Percentiles rank a stretch among this genome's conserved stretches.
phyloP scores from a whole-genome alignment of 2,797 vertebrate genomes.

The Poeciliopsis presidionis region DNA sequence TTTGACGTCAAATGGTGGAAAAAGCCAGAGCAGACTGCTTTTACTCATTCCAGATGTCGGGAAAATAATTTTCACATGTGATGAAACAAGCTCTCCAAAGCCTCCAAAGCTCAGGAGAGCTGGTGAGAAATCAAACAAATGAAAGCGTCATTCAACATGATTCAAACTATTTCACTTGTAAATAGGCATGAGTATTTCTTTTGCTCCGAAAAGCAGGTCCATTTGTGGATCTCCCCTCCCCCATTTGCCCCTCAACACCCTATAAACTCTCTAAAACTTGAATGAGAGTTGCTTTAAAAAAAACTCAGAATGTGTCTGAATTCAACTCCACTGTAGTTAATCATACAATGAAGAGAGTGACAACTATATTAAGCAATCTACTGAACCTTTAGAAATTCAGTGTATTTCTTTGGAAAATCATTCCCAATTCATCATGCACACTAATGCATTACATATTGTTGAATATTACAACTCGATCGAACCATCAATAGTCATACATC shows the following conservation, averaged over 20 bases:
- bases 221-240: background rate
- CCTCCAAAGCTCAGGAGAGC: background rate
- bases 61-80: background rate
- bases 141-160: background rate
- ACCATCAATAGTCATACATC: background rate
- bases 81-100: conserved; percentile 16
- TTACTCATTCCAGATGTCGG: conserved; percentile 65
- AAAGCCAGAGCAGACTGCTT: conserved; percentile 15
- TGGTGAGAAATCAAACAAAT: conserved; percentile 5
- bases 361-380: background rate
- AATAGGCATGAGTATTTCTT: conserved; percentile 27
- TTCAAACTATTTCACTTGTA: conserved; percentile 30
- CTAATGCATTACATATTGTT: background rate
- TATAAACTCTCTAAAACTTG: background rate
- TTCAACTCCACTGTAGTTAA: background rate
- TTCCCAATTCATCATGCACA: background rate
- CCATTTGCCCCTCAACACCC: background rate
- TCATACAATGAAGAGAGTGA: no score
- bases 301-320: background rate
- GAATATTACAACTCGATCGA: background rate
- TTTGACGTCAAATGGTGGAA: conserved; percentile 18
- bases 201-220: background rate
- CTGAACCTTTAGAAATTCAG: background rate
- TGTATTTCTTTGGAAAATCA: background rate
- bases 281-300: background rate